Conservation (phyloP, 2,797 vertebrate species). For the Poliocrania exsul region DNA sequence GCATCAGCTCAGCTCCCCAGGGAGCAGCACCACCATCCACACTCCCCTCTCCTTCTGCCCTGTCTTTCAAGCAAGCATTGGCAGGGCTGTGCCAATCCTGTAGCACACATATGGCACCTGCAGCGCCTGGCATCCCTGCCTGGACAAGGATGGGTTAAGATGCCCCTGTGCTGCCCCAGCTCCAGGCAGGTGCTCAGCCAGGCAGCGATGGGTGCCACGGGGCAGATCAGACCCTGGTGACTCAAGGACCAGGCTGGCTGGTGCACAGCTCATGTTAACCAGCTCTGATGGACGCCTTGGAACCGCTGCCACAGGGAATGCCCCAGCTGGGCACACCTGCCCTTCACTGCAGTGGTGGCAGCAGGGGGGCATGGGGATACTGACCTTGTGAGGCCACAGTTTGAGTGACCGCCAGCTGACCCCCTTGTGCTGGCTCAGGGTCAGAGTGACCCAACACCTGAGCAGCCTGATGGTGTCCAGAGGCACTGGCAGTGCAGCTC, state of each 20-base stretch:
- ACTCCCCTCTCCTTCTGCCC: neutral
- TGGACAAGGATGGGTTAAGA: rapidly evolving
- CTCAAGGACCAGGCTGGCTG: rapidly evolving
- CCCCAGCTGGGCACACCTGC: neutral
- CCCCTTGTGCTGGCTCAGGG: neutral
- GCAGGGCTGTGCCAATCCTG: neutral
- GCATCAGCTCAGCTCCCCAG: neutral
- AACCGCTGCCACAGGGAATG: neutral
- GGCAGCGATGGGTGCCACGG: neutral
- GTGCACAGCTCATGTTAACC: neutral
- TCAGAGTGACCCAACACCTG: neutral
- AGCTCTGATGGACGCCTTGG: neutral
- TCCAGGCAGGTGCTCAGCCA: neutral
- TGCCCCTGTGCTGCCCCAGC: rapidly evolving
- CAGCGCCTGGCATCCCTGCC: rapidly evolving
- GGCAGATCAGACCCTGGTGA: neutral
- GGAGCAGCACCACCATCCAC: neutral
- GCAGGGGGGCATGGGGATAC: rapidly evolving
- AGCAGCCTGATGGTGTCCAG: neutral
- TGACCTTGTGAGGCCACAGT: neutral
- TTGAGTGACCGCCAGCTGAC: neutral
- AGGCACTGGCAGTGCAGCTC: neutral
- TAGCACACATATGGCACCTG: rapidly evolving
- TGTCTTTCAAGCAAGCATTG: neutral
- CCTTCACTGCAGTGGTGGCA: rapidly evolving